Evolutionary conservation across 2,888 invertebrate genomes (phyloP).

Genomic region (Mesoligia furuncula): DNA sequence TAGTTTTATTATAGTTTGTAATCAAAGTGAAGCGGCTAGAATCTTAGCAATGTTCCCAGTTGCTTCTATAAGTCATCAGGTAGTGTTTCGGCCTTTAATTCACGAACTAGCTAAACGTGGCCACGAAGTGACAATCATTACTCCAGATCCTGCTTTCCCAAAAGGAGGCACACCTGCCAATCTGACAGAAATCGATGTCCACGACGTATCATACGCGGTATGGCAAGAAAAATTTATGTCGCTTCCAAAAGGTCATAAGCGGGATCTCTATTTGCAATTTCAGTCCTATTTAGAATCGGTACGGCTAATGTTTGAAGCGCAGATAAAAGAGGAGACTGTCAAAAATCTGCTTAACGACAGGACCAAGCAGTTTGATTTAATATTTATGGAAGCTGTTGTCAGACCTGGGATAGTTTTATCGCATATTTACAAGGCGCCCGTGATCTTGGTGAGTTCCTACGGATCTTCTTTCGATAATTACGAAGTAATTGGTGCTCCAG

Average conservation of each 20-base stretch:
- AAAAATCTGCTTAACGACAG: conserved; percentile 53
- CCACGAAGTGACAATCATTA: conserved; percentile 45
- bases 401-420: conserved; percentile 52
- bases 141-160: conserved; percentile 47
- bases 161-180: conserved; percentile 75
- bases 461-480: conserved; percentile 18
- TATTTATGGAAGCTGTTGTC: conserved; percentile 56
- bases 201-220: conserved; percentile 74
- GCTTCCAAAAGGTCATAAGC: conserved; percentile 34
- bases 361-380: conserved; percentile 59
- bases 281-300: conserved; percentile 36
- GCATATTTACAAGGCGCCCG: conserved; percentile 62
- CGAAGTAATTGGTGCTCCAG: conserved; percentile 38
- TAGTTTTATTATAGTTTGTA: conserved; percentile 3
- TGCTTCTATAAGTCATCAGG: conserved; percentile 44
- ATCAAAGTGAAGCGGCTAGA: conserved; percentile 27
- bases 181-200: conserved; percentile 76
- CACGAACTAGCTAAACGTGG: conserved; percentile 30
- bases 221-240: conserved; percentile 37
- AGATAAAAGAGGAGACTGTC: conserved; percentile 54
- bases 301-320: conserved; percentile 46
- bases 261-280: conserved; percentile 19
- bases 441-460: conserved; percentile 62
- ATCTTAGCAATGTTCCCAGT: conserved; percentile 37
- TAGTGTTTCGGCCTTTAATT: conserved; percentile 41